Conservation (phyloP, 2,888 invertebrate species). For the Beris morrisii region DNA sequence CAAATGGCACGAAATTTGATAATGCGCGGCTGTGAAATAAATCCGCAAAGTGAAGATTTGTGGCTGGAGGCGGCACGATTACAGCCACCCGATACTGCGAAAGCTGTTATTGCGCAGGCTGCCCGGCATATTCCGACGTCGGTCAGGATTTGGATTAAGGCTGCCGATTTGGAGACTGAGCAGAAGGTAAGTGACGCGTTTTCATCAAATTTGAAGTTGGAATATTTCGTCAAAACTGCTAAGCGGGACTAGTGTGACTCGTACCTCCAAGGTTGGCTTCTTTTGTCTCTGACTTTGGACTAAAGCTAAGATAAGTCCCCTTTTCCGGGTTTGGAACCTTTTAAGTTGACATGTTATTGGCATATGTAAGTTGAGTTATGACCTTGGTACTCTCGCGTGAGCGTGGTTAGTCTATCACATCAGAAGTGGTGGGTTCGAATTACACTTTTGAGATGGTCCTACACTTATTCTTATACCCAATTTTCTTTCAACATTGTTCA, state of each 20-base stretch:
- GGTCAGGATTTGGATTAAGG: slow-evolving; percentile 97
- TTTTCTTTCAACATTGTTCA: too few species aligned
- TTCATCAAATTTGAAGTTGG: not conserved
- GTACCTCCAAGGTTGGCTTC: not conserved
- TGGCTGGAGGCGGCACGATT: slow-evolving; percentile 97
- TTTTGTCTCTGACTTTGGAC: too few species aligned
- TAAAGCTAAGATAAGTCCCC: too few species aligned
- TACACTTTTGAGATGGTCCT: too few species aligned
- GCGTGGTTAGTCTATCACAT: too few species aligned
- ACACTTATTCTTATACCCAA: too few species aligned
- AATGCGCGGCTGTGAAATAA: slow-evolving; percentile 98
- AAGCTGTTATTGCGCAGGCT: slow-evolving; percentile 95
- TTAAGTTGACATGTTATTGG: too few species aligned
- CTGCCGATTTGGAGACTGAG: slow-evolving; percentile 92
- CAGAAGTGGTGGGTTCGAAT: too few species aligned
- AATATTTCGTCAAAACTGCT: not conserved
- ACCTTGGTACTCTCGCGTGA: too few species aligned
- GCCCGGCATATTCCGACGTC: slow-evolving; percentile 93
- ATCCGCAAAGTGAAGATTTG: slow-evolving; percentile 94
- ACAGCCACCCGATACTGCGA: slow-evolving; percentile 91
- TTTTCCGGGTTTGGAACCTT: too few species aligned
- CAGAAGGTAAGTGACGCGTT: slow-evolving; percentile 63
- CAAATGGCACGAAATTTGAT: slow-evolving; percentile 96
- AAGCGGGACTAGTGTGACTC: not conserved
- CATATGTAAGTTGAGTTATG: too few species aligned